A percentile compares a stretch with the other conserved stretches of the same genome.
Conservation (phyloP, 1,140 invertebrate species). For the Drosophila oshimai region DNA sequence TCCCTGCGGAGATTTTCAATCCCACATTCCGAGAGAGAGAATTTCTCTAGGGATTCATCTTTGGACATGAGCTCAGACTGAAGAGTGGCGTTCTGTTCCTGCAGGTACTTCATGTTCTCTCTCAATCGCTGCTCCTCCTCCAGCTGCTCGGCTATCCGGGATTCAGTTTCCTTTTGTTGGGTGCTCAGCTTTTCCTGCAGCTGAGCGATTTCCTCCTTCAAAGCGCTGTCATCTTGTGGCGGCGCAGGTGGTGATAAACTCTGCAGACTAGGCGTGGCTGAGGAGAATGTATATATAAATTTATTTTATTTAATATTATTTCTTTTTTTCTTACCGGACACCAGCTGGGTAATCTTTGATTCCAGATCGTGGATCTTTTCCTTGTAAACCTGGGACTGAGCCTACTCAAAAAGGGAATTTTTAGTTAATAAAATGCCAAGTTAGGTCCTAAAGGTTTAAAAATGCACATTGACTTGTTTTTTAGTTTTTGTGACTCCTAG, state of each 20-base stretch:
- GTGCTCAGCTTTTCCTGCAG: constrained; percentile 76
- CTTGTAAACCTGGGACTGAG: constrained; percentile 76
- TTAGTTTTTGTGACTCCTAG: background rate
- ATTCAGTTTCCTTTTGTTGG: constrained; percentile 32
- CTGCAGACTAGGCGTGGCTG: constrained; percentile 55
- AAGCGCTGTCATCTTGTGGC: constrained; percentile 40
- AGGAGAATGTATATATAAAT: background rate
- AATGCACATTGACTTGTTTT: constrained; percentile 30
- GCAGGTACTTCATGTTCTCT: constrained; percentile 83
- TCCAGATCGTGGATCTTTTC: constrained; percentile 83
- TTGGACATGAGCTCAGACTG: constrained; percentile 65
- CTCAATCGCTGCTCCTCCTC: constrained; percentile 64
- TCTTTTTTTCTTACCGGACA: constrained; percentile 52
- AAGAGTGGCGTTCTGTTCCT: constrained; percentile 69
- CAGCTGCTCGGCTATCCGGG: constrained; percentile 74
- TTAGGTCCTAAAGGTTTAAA: too few relatives aligned
- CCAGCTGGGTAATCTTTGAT: constrained; percentile 73
- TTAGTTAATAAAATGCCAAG: background rate
- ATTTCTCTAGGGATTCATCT: constrained; percentile 72
- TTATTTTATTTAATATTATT: background rate
- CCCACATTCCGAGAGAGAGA: constrained; percentile 68
- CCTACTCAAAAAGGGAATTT: constrained; percentile 36
- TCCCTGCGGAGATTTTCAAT: constrained; percentile 73
- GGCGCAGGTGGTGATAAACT: constrained; percentile 11
- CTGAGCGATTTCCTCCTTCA: constrained; percentile 79